These are phyloP conservation scores for Triops longicaudatus DNA, from an alignment of 1,140 invertebrate genomes.

Conservation along the genomic window DNA sequence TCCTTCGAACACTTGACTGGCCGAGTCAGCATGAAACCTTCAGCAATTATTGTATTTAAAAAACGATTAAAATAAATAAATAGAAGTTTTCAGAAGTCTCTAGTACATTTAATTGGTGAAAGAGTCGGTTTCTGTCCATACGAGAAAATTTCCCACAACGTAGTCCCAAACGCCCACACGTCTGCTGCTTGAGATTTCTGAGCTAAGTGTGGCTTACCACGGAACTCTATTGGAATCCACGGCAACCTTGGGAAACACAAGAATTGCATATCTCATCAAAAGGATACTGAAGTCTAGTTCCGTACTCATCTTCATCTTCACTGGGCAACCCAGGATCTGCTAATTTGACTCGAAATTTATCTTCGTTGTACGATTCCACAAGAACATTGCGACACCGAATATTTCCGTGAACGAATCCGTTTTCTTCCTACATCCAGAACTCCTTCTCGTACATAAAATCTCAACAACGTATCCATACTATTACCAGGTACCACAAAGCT, in stretches of 20 bases:
- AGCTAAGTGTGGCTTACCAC: constrained; percentile 55
- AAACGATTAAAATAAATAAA: too few species aligned
- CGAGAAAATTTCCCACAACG: constrained; percentile 82
- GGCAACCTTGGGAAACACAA: constrained; percentile 53
- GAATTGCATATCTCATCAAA: constrained; percentile 17
- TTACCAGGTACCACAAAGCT: constrained; percentile 68
- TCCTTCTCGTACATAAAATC: neutral
- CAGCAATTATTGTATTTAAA: too few species aligned
- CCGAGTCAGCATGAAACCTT: constrained; percentile 44
- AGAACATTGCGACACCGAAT: constrained; percentile 74
- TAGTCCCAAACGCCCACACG: constrained; percentile 81
- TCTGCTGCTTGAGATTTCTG: constrained; percentile 57
- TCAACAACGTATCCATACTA: neutral
- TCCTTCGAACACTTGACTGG: constrained; percentile 68
- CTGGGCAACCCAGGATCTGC: constrained; percentile 63
- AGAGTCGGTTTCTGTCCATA: constrained; percentile 46
- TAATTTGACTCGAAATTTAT: constrained; percentile 64
- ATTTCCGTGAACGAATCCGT: constrained; percentile 70
- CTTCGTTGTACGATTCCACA: constrained; percentile 55
- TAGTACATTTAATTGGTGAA: neutral
- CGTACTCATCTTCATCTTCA: constrained; percentile 53
- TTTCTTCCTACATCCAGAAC: constrained; percentile 51
- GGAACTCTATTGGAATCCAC: constrained; percentile 76
- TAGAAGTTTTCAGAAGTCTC: too few species aligned
- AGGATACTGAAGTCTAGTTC: constrained; percentile 26